These are phyloP conservation scores for Pygocentrus nattereri DNA, from an alignment of 2,797 vertebrate species.

Conservation along the genomic window DNA sequence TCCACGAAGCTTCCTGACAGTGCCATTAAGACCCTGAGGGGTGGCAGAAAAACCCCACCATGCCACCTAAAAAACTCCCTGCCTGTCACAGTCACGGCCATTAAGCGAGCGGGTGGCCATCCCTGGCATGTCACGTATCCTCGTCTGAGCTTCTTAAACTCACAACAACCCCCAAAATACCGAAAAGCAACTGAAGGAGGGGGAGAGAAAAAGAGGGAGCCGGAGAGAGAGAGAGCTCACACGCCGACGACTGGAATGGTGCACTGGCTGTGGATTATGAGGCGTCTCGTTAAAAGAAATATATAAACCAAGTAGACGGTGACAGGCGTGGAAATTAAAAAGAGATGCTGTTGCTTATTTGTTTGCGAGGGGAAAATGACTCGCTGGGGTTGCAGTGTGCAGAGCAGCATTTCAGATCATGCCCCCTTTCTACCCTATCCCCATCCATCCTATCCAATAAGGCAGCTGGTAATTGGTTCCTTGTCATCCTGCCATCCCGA, in stretches of 20 bases:
- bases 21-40: constrained; percentile 51
- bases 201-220: neutral
- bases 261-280: constrained; percentile 58
- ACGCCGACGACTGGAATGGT: constrained; percentile 36
- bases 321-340: constrained; percentile 78
- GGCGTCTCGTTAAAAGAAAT: constrained; percentile 60
- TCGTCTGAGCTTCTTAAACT: constrained; percentile 34
- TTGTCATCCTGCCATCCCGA: constrained; percentile 15
- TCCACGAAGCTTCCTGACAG: constrained; percentile 37
- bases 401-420: neutral
- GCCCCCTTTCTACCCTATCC: neutral
- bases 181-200: constrained; percentile 1
- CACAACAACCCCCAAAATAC: constrained; percentile 18
- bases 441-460: constrained; percentile 15
- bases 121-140: constrained; percentile 36
- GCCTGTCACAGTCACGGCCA: constrained; percentile 51
- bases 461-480: constrained; percentile 44
- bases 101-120: constrained; percentile 42
- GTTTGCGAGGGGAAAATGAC: constrained; percentile 21
- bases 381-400: neutral
- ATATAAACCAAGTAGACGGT: constrained; percentile 67
- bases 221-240: constrained; percentile 9
- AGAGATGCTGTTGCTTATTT: constrained; percentile 48
- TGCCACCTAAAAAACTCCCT: constrained; percentile 37
- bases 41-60: constrained; percentile 26